Evolutionary conservation across 2,888 invertebrate species (phyloP).

Genomic region (Drosophila paucipuncta): DNA sequence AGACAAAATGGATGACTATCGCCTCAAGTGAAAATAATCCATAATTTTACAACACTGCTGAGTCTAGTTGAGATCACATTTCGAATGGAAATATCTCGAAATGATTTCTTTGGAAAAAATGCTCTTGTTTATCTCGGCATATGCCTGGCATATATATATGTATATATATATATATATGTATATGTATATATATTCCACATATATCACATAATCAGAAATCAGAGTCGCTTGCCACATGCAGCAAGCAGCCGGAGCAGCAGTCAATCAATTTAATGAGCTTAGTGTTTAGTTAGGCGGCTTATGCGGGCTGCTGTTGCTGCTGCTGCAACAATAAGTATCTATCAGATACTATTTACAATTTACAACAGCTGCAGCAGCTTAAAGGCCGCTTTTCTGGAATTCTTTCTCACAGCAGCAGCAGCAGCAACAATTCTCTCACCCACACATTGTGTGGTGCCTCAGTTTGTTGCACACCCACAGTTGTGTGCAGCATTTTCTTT

Average conservation of each 20-base stretch:
- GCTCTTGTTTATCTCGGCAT: background rate
- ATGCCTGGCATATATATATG: background rate
- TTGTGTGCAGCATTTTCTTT: slow-evolving; percentile 31
- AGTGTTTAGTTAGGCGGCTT: slow-evolving; percentile 35
- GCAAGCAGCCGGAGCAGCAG: slow-evolving; percentile 23
- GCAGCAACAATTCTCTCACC: slow-evolving; percentile 29
- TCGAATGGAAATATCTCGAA: slow-evolving; percentile 9
- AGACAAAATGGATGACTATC: background rate
- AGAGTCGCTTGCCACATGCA: slow-evolving; percentile 24
- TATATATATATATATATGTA: background rate
- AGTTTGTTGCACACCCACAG: slow-evolving; percentile 25
- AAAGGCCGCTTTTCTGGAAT: slow-evolving; percentile 54
- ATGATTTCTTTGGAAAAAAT: slow-evolving; percentile 29
- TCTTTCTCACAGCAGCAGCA: slow-evolving; percentile 54
- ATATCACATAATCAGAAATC: slow-evolving; percentile 43
- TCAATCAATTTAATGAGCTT: slow-evolving; percentile 65
- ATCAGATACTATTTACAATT: slow-evolving; percentile 43
- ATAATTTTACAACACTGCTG: background rate
- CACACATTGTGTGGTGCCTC: slow-evolving; percentile 37
- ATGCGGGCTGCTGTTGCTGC: slow-evolving; percentile 44
- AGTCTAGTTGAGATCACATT: background rate
- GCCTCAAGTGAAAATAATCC: background rate
- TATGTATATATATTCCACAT: background rate
- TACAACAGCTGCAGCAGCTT: slow-evolving; percentile 37
- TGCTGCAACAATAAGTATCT: slow-evolving; percentile 43